Percentiles rank a stretch among this genome's conserved stretches.
Conservation (phyloP, 2,888 invertebrate genomes). For the Odontocerum albicorne region DNA sequence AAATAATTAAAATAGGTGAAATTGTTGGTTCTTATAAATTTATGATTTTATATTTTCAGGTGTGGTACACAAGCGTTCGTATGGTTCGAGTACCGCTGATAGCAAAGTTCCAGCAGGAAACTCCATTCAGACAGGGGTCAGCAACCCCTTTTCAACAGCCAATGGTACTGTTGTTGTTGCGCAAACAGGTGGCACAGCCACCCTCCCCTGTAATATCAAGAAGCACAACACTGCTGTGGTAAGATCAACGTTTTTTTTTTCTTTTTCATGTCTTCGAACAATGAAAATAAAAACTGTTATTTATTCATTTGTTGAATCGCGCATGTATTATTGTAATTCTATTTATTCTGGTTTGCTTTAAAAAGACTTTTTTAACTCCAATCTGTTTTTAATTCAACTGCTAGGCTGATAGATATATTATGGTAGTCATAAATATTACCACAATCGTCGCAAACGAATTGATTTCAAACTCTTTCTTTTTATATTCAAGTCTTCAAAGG, state of each 20-base stretch:
- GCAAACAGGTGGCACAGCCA: slow-evolving; percentile 52
- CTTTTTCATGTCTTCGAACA: too few species aligned
- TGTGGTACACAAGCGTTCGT: slow-evolving; percentile 33
- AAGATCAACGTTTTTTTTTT: slow-evolving; percentile 39
- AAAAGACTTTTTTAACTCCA: too few species aligned
- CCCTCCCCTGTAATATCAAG: slow-evolving; percentile 51
- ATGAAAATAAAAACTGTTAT: too few species aligned
- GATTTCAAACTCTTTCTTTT: too few species aligned
- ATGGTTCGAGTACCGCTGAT: slow-evolving; percentile 15
- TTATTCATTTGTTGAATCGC: neutral
- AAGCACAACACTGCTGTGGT: slow-evolving; percentile 51
- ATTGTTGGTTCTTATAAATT: too few species aligned
- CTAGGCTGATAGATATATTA: too few species aligned
- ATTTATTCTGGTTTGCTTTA: neutral
- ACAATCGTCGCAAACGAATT: too few species aligned
- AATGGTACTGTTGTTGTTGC: slow-evolving; percentile 47
- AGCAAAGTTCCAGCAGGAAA: slow-evolving; percentile 9
- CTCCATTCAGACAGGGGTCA: slow-evolving; percentile 6
- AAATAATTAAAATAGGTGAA: too few species aligned
- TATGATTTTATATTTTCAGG: slow-evolving; percentile 25
- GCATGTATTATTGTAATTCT: neutral
- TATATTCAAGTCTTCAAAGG: too few species aligned
- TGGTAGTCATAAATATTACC: too few species aligned
- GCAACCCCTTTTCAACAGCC: slow-evolving; percentile 28
- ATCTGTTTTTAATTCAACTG: too few species aligned